These are phyloP conservation scores for Manis javanica DNA, from an alignment of 2,797 vertebrate genomes.

Conservation along the genomic window DNA sequence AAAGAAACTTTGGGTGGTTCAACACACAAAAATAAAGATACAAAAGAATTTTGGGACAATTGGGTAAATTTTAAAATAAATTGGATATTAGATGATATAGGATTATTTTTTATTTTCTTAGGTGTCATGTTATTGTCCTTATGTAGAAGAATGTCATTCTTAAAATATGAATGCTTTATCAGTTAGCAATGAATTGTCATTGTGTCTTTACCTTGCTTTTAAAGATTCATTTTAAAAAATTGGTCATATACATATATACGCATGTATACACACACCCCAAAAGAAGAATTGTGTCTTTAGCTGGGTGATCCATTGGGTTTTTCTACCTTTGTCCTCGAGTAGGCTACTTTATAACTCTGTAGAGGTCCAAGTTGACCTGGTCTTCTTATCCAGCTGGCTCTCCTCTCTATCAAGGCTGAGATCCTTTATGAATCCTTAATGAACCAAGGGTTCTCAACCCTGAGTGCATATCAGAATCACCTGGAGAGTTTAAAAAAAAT, in stretches of 20 bases:
- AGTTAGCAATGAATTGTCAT: neutral
- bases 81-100: neutral
- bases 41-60: neutral
- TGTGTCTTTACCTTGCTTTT: neutral
- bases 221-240: neutral
- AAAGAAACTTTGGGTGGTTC: neutral
- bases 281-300: neutral
- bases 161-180: slow-evolving; percentile 2
- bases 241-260: neutral
- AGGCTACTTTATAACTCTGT: no score
- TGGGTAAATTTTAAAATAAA: neutral
- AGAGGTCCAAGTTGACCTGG: neutral
- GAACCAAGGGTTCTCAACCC: neutral
- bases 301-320: neutral
- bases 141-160: neutral
- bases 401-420: neutral
- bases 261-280: neutral
- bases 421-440: neutral
- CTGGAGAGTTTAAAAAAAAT: neutral
- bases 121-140: neutral
- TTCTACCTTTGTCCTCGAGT: no score
- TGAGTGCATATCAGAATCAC: neutral
- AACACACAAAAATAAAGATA: neutral
- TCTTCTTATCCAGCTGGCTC: neutral
- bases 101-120: slow-evolving; percentile 35